Evolutionary conservation across 1,140 invertebrate species (phyloP), one percentile per base, ranked within the genome.

Genomic region (Subanguina moxae): DNA sequence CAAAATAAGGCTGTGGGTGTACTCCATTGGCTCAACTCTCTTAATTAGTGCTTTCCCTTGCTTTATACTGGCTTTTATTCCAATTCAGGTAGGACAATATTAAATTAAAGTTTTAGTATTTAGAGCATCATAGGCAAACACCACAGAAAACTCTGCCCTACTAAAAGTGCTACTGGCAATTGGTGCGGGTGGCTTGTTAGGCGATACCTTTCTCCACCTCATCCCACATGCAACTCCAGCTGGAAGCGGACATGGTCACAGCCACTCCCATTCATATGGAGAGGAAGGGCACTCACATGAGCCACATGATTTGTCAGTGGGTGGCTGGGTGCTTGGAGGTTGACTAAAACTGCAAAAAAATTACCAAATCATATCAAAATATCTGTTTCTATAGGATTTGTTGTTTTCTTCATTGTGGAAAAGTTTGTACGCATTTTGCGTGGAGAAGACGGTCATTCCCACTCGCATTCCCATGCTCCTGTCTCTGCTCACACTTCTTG

Each of bases 121-220:
- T 56, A 3, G 3, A 3, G 9, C 52, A 5, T 27, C 57, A 63
- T 46, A 74, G 73, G 64, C 57, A 38, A 66, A 76, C 38, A 48
- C 52, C 19, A 46, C 17, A 0, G 76, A 72, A 17, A 71, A 76
- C 23, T 52, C 64, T 17, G 28, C 80, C 13, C 71, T 82, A 15
- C 83, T 97, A 13, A 95, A 94, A 84, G 87, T 95, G 45, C 84
- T 96, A 17, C 84, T 97, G 19, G 92, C 90, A 67, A 96, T 97
- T 86, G 93, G 92, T 8, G 93, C 92, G 7, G 94, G 94, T 58
- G 93, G 93, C 68, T 84, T 97, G 13, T 85, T 97, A 1, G 94
- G 93, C 9, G 94, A 97, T 86, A 93, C 94, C 5, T 97, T 97
- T 85, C 84, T 97, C 1, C 94, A 97, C 86, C 84, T 97, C 27